These are phyloP conservation scores for Drosophila truncata DNA, from an alignment of 1,140 invertebrate species.

Conservation along the genomic window DNA sequence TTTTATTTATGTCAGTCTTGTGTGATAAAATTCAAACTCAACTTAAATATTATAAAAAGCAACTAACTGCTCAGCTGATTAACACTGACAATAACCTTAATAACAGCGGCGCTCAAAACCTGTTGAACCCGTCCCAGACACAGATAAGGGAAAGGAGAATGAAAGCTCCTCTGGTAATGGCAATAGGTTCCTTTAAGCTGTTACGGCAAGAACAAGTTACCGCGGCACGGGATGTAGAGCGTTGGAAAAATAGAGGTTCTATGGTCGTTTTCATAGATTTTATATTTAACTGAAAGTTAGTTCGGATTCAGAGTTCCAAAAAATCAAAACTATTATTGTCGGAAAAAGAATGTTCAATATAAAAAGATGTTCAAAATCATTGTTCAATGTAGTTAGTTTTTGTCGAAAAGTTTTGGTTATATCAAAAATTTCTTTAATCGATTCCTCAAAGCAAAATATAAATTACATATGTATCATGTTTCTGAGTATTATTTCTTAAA, in stretches of 20 bases:
- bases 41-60: slow-evolving; percentile 24
- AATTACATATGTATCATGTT: background rate
- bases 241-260: too few species aligned
- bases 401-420: background rate
- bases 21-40: background rate
- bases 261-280: too few species aligned
- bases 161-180: slow-evolving; percentile 29
- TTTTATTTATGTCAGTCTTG: background rate
- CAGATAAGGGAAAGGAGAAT: slow-evolving; percentile 40
- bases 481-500: background rate
- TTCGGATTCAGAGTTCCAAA: background rate
- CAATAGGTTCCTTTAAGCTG: slow-evolving; percentile 39
- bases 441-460: background rate
- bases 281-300: background rate
- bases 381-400: background rate
- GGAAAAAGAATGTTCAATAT: background rate
- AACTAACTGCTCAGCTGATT: slow-evolving; percentile 51
- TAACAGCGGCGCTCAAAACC: slow-evolving; percentile 53
- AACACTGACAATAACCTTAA: slow-evolving; percentile 40
- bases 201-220: slow-evolving; percentile 16
- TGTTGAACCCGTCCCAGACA: slow-evolving; percentile 62
- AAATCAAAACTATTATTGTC: background rate
- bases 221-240: background rate
- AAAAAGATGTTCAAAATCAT: background rate
- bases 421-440: background rate